phyloP scores from a whole-genome alignment of 2,797 vertebrate genomes.

The Buphagus erythrorhynchus region DNA sequence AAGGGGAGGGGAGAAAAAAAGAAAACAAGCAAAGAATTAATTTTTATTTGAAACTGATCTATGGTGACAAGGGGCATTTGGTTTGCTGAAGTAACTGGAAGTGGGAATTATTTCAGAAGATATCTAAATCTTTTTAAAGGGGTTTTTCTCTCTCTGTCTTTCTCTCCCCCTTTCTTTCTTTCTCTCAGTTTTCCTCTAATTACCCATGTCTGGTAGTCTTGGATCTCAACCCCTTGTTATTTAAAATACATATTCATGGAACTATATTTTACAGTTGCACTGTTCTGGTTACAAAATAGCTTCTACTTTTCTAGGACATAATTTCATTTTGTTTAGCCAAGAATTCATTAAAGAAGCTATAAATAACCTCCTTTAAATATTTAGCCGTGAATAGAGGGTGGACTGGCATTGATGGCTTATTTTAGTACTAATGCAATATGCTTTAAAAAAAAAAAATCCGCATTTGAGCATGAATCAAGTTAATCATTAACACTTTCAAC shows the following conservation, averaged over 20 bases:
- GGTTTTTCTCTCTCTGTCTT: neutral
- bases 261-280: constrained; percentile 76
- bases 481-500: constrained; percentile 72
- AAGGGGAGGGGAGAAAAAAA: neutral
- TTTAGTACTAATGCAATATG: constrained; percentile 77
- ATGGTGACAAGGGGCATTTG: constrained; percentile 59
- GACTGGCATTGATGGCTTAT: constrained; percentile 80
- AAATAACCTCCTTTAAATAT: constrained; percentile 81
- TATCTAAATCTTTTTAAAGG: constrained; percentile 65
- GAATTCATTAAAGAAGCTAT: constrained; percentile 82
- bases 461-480: constrained; percentile 75
- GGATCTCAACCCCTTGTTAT: constrained; percentile 68
- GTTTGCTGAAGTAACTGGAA: constrained; percentile 60
- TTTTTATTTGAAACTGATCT: constrained; percentile 64
- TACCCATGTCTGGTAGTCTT: constrained; percentile 66
- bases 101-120: constrained; percentile 56
- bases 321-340: constrained; percentile 83
- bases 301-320: constrained; percentile 81
- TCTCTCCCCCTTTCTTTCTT: neutral
- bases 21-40: constrained; percentile 57
- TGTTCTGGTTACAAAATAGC: constrained; percentile 81
- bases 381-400: constrained; percentile 80
- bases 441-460: constrained; percentile 63
- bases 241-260: constrained; percentile 80
- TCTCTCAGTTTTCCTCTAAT: constrained; percentile 60